phyloP scores from a whole-genome alignment of 2,113 vertebrate genomes.

The Furnarius figulus region DNA sequence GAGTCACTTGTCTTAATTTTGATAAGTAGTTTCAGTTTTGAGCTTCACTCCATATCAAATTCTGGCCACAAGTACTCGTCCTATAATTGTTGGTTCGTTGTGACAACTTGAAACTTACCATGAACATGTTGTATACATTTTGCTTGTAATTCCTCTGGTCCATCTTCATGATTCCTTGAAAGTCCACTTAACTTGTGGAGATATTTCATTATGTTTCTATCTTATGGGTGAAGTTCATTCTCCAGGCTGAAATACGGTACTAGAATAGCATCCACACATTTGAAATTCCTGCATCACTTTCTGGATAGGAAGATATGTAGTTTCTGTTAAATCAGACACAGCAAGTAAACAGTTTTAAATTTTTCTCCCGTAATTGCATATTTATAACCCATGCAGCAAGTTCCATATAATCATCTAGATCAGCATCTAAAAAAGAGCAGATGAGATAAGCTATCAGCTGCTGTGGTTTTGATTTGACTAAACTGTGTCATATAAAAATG shows the following conservation, averaged over 20 bases:
- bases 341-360: neutral
- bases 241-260: neutral
- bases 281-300: neutral
- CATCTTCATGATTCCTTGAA: neutral
- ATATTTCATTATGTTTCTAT: neutral
- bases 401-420: conserved; percentile 32
- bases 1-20: neutral
- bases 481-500: conserved; percentile 8
- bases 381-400: conserved; percentile 2
- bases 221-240: neutral
- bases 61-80: neutral
- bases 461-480: conserved; percentile 45
- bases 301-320: neutral
- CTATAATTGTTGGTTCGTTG: neutral
- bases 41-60: neutral
- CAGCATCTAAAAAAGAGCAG: conserved; percentile 18
- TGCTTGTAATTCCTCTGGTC: neutral
- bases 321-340: neutral
- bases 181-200: neutral
- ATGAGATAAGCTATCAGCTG: conserved; percentile 42
- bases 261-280: neutral
- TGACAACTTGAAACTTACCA: neutral
- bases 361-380: conserved; percentile 13
- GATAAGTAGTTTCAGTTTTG: neutral
- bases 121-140: neutral